Evolutionary conservation across 2,113 vertebrate genomes (phyloP).

Genomic region (Cebus imitator): DNA sequence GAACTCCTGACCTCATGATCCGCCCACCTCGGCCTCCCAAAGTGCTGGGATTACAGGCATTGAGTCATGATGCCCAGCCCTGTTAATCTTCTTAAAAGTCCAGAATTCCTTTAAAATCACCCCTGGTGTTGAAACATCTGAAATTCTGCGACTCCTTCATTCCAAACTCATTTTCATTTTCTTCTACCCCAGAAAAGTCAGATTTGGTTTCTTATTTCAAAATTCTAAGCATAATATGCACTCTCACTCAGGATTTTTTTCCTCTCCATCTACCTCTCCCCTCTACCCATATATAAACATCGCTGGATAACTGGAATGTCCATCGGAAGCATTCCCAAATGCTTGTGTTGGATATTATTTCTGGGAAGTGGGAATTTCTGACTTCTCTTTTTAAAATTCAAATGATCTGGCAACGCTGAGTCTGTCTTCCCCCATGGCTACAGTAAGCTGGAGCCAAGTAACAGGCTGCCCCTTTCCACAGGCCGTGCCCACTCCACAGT

Average conservation of each 20-base stretch:
- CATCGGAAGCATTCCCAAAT: neutral
- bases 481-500: neutral
- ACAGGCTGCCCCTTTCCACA: fast-evolving
- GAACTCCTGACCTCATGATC: too few relatives aligned
- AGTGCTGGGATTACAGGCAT: too few relatives aligned
- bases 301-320: neutral
- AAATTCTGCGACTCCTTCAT: neutral
- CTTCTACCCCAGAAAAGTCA: neutral
- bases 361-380: neutral
- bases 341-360: neutral
- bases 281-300: fast-evolving
- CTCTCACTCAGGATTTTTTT: neutral
- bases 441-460: neutral
- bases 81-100: neutral
- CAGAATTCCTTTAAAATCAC: neutral
- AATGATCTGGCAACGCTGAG: fast-evolving
- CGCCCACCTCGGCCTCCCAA: too few relatives aligned
- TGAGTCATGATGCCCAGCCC: neutral
- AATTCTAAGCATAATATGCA: too few relatives aligned
- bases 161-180: neutral
- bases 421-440: neutral
- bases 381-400: neutral
- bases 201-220: neutral
- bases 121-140: neutral
- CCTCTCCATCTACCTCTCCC: too few relatives aligned